These are phyloP conservation scores for Ovis canadensis DNA, from an alignment of 2,113 vertebrate genomes.

Conservation along the genomic window DNA sequence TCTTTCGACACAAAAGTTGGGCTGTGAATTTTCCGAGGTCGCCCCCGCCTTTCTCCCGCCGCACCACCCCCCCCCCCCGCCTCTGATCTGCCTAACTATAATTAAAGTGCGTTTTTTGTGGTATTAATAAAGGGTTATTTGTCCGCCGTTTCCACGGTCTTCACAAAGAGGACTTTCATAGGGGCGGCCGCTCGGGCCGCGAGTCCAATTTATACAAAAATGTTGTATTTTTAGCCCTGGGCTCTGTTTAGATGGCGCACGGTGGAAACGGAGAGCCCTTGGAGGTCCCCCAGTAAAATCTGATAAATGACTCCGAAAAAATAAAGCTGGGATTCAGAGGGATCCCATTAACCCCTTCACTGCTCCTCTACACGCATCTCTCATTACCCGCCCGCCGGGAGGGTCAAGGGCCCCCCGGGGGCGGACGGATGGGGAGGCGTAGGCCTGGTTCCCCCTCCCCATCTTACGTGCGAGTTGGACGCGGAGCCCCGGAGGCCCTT, in stretches of 20 bases:
- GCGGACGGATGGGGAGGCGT: not conserved
- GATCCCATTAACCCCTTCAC: constrained; percentile 80
- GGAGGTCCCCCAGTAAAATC: constrained; percentile 87
- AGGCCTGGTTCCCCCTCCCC: not conserved
- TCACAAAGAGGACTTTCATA: constrained; percentile 99
- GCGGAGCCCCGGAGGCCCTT: not conserved
- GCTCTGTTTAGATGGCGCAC: constrained; percentile 85
- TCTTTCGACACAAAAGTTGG: constrained; percentile 71
- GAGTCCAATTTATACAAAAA: constrained; percentile 96
- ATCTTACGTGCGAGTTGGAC: not conserved
- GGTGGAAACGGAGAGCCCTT: constrained; percentile 86
- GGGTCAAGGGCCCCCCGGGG: not conserved
- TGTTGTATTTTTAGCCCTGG: constrained; percentile 94
- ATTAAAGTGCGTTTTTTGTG: constrained; percentile 98
- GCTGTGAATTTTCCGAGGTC: constrained; percentile 81
- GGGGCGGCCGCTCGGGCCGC: constrained; percentile 83
- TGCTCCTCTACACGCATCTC: not conserved
- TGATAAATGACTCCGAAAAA: constrained; percentile 88
- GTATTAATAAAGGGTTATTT: constrained; percentile 99
- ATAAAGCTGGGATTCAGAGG: constrained; percentile 84
- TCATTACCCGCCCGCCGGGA: not conserved
- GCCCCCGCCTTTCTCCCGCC: constrained; percentile 81
- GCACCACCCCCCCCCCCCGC: constrained; percentile 77
- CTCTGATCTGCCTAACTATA: constrained; percentile 96
- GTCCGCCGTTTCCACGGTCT: constrained; percentile 95